Percentiles rank a stretch among this genome's conserved stretches.
These are phyloP conservation scores for Caenorhabditis briggsae DNA, from an alignment of 1,140 invertebrate species.

Conservation along the genomic window DNA sequence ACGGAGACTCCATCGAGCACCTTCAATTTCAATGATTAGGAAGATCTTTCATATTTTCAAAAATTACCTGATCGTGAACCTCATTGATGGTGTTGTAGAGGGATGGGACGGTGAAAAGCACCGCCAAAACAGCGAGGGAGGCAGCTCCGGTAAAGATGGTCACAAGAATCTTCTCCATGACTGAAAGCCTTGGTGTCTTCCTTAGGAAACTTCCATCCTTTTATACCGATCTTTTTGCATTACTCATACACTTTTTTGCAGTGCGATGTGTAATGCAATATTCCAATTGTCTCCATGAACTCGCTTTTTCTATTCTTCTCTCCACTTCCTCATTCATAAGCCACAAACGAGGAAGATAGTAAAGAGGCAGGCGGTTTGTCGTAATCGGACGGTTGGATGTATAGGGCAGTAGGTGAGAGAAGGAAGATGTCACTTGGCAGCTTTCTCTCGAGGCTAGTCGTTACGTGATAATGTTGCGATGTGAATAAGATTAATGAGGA, in stretches of 20 bases:
- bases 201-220: neutral
- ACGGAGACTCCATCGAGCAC: slow-evolving; percentile 65
- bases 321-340: slow-evolving; percentile 42
- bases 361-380: neutral
- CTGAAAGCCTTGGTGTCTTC: slow-evolving; percentile 15
- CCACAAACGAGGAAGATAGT: slow-evolving; percentile 48
- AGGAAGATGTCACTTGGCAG: neutral
- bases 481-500: neutral
- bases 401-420: slow-evolving; percentile 33
- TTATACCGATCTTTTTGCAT: slow-evolving; percentile 46
- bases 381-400: slow-evolving; percentile 16
- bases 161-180: slow-evolving; percentile 55
- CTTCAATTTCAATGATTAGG: neutral
- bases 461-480: slow-evolving; percentile 19
- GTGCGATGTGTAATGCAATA: slow-evolving; percentile 33
- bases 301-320: slow-evolving; percentile 37
- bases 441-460: neutral
- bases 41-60: neutral
- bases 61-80: slow-evolving; percentile 43
- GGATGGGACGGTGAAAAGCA: slow-evolving; percentile 43
- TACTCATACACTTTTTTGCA: slow-evolving; percentile 32
- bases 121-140: slow-evolving; percentile 38
- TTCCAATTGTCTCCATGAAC: slow-evolving; percentile 47
- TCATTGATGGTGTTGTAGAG: slow-evolving; percentile 56
- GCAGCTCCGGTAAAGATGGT: slow-evolving; percentile 34